Percentiles rank a stretch among this genome's conserved stretches.
Conservation (phyloP, 2,113 vertebrate genomes). For the Percopsis transmontana region DNA sequence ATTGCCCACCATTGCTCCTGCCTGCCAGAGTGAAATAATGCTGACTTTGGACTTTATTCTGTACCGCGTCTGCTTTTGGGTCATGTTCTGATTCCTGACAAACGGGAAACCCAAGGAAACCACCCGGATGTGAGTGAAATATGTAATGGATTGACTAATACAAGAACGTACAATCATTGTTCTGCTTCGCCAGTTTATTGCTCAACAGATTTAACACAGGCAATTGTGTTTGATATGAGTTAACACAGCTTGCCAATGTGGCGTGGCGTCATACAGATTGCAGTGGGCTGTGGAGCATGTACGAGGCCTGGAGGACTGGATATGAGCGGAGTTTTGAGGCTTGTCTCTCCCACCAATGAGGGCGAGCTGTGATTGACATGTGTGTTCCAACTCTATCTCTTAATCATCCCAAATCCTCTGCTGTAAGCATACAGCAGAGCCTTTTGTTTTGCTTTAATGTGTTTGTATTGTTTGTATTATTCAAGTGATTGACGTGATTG, state of each 20-base stretch:
- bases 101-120: not conserved
- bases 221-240: slow-evolving; percentile 16
- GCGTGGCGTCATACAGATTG: slow-evolving; percentile 48
- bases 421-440: too few species aligned
- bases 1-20: too few species aligned
- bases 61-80: too few species aligned
- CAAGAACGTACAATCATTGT: slow-evolving; percentile 1
- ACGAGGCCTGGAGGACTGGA: slow-evolving; percentile 62
- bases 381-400: slow-evolving; percentile 34
- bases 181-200: slow-evolving; percentile 11
- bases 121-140: slow-evolving; percentile 17
- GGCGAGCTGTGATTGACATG: slow-evolving; percentile 61
- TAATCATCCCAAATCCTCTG: not conserved
- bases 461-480: too few species aligned
- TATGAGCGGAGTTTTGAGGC: slow-evolving; percentile 35
- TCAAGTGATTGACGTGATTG: too few species aligned
- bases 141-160: slow-evolving; percentile 20
- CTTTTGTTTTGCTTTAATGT: too few species aligned
- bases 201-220: slow-evolving; percentile 31
- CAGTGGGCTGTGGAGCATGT: slow-evolving; percentile 56
- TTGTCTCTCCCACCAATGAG: slow-evolving; percentile 50
- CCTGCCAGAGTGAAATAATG: too few species aligned
- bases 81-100: too few species aligned
- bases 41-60: too few species aligned
- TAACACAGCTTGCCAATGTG: slow-evolving; percentile 13